Percentiles rank a stretch among this genome's conserved stretches.
Evolutionary conservation across 2,797 vertebrate species (phyloP).

Genomic region (Falco naumanni): DNA sequence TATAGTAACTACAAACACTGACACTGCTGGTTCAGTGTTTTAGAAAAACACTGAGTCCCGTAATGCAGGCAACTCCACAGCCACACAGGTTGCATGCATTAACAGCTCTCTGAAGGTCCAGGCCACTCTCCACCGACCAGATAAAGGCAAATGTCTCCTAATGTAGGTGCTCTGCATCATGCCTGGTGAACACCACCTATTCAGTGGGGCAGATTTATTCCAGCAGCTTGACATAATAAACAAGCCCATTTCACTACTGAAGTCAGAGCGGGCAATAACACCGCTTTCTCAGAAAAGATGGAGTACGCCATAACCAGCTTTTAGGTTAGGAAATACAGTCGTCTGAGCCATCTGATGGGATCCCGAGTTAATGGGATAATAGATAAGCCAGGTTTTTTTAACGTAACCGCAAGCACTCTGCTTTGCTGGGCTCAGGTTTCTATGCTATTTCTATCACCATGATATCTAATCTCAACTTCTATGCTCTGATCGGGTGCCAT

Average conservation of each 20-base stretch:
- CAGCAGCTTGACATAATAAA: background rate
- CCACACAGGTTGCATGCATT: accelerated
- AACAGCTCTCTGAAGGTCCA: background rate
- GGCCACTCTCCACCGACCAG: background rate
- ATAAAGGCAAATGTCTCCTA: background rate
- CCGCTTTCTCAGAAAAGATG: background rate
- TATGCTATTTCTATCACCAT: background rate
- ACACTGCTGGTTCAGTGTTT: background rate
- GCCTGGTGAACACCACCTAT: accelerated
- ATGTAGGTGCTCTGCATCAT: accelerated
- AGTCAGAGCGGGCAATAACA: accelerated
- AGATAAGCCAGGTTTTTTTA: background rate
- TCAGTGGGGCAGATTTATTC: background rate
- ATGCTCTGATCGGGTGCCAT: background rate
- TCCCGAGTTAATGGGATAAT: background rate
- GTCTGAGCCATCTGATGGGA: background rate
- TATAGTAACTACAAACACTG: accelerated
- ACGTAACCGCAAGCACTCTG: background rate
- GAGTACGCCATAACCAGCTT: background rate
- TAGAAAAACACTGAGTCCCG: accelerated
- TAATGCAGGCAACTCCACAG: accelerated
- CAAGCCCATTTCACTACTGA: background rate
- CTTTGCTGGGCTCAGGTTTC: background rate
- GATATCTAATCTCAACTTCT: background rate
- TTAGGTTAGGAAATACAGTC: background rate